Evolutionary conservation across 1,140 invertebrate species (phyloP).

Genomic region (Drosophila ironensis): DNA sequence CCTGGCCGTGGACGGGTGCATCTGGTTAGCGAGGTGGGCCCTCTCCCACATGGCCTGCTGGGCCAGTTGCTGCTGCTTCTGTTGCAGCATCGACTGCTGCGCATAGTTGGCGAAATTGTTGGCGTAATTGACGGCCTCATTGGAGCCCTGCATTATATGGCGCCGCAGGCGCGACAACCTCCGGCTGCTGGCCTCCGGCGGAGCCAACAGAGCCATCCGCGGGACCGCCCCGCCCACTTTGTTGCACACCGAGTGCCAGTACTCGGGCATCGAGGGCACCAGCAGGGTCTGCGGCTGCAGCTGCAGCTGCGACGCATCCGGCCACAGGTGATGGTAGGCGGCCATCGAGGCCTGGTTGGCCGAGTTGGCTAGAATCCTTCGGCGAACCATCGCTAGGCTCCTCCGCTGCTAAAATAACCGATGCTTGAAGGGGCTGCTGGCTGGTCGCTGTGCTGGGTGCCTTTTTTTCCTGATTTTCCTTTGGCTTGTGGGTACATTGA

Average conservation of each 20-base stretch:
- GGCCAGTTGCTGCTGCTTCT: background rate
- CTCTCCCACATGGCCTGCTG: background rate
- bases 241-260: slow-evolving; percentile 33
- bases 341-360: slow-evolving; percentile 30
- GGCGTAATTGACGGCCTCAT: background rate
- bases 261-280: slow-evolving; percentile 9
- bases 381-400: slow-evolving; percentile 44
- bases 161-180: slow-evolving; percentile 28
- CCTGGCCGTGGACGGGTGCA: too few species aligned
- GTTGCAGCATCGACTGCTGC: slow-evolving; percentile 1
- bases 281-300: background rate
- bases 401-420: background rate
- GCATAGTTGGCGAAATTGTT: background rate
- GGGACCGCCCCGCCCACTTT: slow-evolving; percentile 28
- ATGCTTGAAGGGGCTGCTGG: background rate
- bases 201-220: slow-evolving; percentile 16
- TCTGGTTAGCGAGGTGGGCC: too few species aligned
- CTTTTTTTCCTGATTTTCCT: slow-evolving; percentile 14
- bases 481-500: slow-evolving; percentile 28
- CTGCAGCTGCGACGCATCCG: slow-evolving; percentile 8
- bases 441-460: background rate
- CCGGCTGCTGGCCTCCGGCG: slow-evolving; percentile 26
- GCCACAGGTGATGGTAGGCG: slow-evolving; percentile 29
- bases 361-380: slow-evolving; percentile 16
- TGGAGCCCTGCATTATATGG: slow-evolving; percentile 10